A percentile compares a stretch with the other conserved stretches of the same genome.
Conservation (phyloP, 2,888 invertebrate species). For the Gerris lacustris region DNA sequence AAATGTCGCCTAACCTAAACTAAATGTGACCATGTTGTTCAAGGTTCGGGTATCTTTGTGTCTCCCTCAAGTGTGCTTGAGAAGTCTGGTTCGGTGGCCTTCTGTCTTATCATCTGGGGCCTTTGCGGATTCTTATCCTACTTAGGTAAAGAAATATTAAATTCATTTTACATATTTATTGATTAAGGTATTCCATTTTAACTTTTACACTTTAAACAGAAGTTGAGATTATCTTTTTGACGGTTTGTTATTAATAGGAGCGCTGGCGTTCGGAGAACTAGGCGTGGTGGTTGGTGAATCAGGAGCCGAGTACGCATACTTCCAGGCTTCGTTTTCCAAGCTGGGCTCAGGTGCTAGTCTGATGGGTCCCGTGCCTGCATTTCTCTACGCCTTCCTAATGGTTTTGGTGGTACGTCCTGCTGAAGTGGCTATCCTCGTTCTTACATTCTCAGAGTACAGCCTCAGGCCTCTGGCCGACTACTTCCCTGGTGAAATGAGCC, state of each 20-base stretch:
- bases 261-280: slow-evolving; percentile 66
- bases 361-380: slow-evolving; percentile 61
- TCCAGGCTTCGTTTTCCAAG: slow-evolving; percentile 57
- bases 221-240: too few species aligned
- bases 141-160: slow-evolving; percentile 46
- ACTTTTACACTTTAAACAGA: too few species aligned
- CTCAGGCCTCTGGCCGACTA: slow-evolving; percentile 51
- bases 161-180: too few species aligned
- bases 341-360: slow-evolving; percentile 46
- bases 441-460: slow-evolving; percentile 65
- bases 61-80: slow-evolving; percentile 65
- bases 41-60: slow-evolving; percentile 70
- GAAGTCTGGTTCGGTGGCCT: slow-evolving; percentile 65
- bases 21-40: not conserved
- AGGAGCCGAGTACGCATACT: slow-evolving; percentile 71
- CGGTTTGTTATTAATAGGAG: slow-evolving; percentile 42
- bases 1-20: too few species aligned
- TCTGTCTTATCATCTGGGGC: slow-evolving; percentile 66
- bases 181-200: too few species aligned
- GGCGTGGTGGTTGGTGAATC: slow-evolving; percentile 66
- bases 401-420: slow-evolving; percentile 62
- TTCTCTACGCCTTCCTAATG: slow-evolving; percentile 65
- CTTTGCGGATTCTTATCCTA: slow-evolving; percentile 65
- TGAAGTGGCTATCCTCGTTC: slow-evolving; percentile 61
- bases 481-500: slow-evolving; percentile 31